Percentiles rank a stretch among this genome's conserved stretches.
phyloP scores from a whole-genome alignment of 2,113 vertebrate genomes.

The Corythoichthys haematopterus region DNA sequence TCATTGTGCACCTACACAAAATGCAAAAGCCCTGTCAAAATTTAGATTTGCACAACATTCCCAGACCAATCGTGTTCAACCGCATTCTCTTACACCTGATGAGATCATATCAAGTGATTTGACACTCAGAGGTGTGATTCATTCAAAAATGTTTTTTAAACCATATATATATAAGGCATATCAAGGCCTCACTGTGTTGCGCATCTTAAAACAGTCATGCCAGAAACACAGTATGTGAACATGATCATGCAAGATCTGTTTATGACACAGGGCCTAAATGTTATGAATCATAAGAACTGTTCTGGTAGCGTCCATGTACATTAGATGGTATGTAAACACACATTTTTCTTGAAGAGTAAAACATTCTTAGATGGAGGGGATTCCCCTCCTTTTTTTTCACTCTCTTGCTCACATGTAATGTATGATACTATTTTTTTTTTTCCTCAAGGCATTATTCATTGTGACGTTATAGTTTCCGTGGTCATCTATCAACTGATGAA shows the following conservation, averaged over 20 bases:
- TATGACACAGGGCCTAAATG: background rate
- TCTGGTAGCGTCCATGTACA: background rate
- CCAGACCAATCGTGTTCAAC: conserved; percentile 1
- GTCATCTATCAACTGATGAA: background rate
- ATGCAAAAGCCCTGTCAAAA: background rate
- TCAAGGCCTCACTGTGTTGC: background rate
- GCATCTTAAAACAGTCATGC: background rate
- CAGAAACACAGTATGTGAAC: background rate
- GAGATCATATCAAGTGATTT: background rate
- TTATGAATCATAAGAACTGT: background rate
- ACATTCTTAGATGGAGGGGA: too few relatives aligned
- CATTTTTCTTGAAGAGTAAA: background rate
- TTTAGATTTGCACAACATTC: background rate
- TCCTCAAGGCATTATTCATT: background rate
- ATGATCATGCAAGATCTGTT: background rate
- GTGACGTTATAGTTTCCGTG: background rate
- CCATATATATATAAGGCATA: background rate
- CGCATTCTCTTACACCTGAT: background rate
- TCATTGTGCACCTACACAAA: conserved; percentile 2
- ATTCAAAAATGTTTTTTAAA: background rate
- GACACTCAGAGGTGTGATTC: background rate
- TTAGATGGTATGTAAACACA: background rate
- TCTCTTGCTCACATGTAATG: fast-evolving
- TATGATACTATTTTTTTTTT: background rate
- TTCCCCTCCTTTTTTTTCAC: background rate